Percentiles rank a stretch among this genome's conserved stretches.
Evolutionary conservation across 2,113 vertebrate genomes (phyloP).

Genomic region (Gadus macrocephalus): DNA sequence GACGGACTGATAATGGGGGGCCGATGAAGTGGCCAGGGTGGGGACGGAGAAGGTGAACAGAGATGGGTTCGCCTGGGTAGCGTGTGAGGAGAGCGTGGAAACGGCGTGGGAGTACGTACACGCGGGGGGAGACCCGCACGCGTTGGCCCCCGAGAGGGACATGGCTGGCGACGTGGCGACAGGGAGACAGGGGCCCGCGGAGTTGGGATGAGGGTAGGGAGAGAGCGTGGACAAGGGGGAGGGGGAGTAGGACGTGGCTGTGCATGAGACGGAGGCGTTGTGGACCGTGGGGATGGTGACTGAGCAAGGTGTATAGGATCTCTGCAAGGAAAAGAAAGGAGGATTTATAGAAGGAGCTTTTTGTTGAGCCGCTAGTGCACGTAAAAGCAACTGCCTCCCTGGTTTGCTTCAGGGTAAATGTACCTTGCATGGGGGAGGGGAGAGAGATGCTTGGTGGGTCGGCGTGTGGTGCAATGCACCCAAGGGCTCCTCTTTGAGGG

Average conservation of each 20-base stretch:
- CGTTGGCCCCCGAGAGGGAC: conserved; percentile 11
- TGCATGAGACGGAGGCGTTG: conserved; percentile 24
- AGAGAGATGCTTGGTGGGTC: conserved; percentile 44
- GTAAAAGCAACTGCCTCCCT: too few relatives aligned
- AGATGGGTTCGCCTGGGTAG: conserved; percentile 12
- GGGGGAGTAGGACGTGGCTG: conserved; percentile 21
- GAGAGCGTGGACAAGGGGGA: conserved; percentile 29
- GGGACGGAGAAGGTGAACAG: conserved; percentile 31
- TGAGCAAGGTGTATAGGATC: conserved; percentile 39
- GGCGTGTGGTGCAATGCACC: conserved; percentile 11
- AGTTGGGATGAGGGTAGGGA: conserved; percentile 19
- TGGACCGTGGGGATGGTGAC: conserved; percentile 7
- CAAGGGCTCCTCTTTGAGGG: conserved; percentile 10
- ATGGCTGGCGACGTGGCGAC: conserved; percentile 8
- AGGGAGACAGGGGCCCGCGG: conserved; percentile 4
- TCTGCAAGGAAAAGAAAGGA: conserved; percentile 49
- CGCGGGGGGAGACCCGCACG: conserved; percentile 21
- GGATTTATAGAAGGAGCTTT: too few relatives aligned
- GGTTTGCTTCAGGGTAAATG: conserved; percentile 4
- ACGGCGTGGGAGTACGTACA: conserved; percentile 24
- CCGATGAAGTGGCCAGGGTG: neutral
- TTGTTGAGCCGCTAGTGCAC: too few relatives aligned
- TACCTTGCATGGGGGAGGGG: conserved; percentile 77
- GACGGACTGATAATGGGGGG: neutral
- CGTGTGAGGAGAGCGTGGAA: conserved; percentile 27